Conservation (phyloP, 2,113 vertebrate species). For the Dipodomys ordii region DNA sequence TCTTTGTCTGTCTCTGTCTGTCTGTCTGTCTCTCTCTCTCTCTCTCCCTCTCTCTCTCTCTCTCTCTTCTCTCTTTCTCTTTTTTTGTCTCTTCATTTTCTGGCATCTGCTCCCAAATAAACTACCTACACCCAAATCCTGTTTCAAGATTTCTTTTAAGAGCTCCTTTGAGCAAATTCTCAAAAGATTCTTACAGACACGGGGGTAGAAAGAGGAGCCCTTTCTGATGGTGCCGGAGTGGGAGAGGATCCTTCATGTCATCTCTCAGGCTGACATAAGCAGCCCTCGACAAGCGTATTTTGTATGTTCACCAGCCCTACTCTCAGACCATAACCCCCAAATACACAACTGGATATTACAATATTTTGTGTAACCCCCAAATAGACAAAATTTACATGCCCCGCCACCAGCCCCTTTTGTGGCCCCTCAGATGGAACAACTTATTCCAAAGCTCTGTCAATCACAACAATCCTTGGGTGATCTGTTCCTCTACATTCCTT, state of each 20-base stretch:
- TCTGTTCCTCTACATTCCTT: background rate
- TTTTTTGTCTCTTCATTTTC: no score
- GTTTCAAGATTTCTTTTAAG: conserved; percentile 24
- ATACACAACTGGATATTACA: background rate
- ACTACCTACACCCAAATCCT: background rate
- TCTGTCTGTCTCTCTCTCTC: background rate
- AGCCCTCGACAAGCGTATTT: background rate
- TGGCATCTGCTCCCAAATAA: background rate
- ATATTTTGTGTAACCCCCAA: background rate
- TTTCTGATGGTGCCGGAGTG: background rate
- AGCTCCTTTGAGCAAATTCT: background rate
- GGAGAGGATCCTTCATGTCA: background rate
- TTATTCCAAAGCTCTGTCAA: background rate
- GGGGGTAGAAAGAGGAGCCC: background rate
- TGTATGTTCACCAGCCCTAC: background rate
- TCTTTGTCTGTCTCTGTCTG: no score
- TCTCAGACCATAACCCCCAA: background rate
- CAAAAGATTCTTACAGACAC: no score
- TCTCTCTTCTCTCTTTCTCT: no score
- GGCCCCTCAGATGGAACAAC: background rate
- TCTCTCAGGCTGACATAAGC: background rate
- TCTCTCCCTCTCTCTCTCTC: background rate
- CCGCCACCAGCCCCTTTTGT: background rate
- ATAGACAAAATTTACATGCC: background rate
- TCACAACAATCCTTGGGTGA: background rate